A percentile compares a stretch with the other conserved stretches of the same genome.
Evolutionary conservation across 1,140 invertebrate genomes (phyloP).

Genomic region (Chionoecetes opilio): DNA sequence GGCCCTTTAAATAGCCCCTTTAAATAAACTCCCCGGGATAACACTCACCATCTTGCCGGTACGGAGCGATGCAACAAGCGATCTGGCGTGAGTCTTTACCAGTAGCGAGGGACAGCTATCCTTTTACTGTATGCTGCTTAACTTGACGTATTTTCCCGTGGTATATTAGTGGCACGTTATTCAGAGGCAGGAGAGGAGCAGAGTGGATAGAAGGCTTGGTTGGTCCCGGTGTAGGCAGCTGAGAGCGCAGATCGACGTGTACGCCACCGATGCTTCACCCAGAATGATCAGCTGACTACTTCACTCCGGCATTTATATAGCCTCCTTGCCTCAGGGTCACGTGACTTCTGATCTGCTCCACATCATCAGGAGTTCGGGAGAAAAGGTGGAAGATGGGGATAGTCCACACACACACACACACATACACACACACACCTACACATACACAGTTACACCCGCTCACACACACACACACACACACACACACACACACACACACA

Average conservation of each 20-base stretch:
- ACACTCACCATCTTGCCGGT: not conserved
- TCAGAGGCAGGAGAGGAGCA: not conserved
- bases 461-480: too few relatives aligned
- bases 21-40: not conserved
- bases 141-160: not conserved
- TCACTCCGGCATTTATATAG: slow-evolving; percentile 19
- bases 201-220: not conserved
- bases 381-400: slow-evolving; percentile 9
- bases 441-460: too few relatives aligned
- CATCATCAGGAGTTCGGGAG: slow-evolving; percentile 66
- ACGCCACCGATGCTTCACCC: slow-evolving; percentile 72
- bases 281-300: slow-evolving; percentile 66
- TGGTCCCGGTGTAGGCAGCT: slow-evolving; percentile 63
- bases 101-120: not conserved
- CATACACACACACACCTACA: too few relatives aligned
- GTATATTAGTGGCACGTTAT: not conserved
- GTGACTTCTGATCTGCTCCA: slow-evolving; percentile 54
- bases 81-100: not conserved
- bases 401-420: not conserved
- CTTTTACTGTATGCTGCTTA: not conserved
- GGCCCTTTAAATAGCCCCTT: not conserved
- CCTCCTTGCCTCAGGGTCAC: slow-evolving; percentile 22
- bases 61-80: not conserved
- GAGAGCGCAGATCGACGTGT: slow-evolving; percentile 74
- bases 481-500: too few relatives aligned